Percentiles rank a stretch among this genome's conserved stretches.
Evolutionary conservation across 2,888 invertebrate species (phyloP).

Genomic region (Hydrotaea cyrtoneurina): DNA sequence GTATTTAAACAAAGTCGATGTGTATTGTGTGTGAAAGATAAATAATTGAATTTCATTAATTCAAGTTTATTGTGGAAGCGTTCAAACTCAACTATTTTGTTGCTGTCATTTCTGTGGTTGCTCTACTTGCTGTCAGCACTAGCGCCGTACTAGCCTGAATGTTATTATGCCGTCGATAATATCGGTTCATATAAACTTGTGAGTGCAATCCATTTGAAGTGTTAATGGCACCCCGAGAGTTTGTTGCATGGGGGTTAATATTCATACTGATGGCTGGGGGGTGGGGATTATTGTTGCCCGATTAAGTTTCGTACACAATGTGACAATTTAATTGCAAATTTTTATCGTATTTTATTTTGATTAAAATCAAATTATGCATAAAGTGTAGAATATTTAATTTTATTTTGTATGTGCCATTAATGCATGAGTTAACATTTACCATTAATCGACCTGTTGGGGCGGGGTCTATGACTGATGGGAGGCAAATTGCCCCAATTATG

Average conservation of each 20-base stretch:
- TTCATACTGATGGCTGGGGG: no score
- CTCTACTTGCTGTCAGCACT: neutral
- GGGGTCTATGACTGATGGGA: no score
- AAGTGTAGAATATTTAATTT: slow-evolving; percentile 10
- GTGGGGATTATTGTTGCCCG: neutral
- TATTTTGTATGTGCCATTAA: neutral
- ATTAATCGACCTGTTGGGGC: no score
- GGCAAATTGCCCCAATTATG: no score
- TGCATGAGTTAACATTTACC: no score
- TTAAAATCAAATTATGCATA: slow-evolving; percentile 13
- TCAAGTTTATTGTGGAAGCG: neutral
- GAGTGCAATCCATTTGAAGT: slow-evolving; percentile 11
- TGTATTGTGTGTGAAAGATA: slow-evolving; percentile 19
- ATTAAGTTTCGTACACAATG: neutral
- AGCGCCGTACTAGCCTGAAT: neutral
- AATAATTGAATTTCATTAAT: slow-evolving; percentile 30
- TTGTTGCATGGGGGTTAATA: neutral
- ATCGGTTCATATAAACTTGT: neutral
- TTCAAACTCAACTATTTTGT: neutral
- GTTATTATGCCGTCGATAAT: neutral
- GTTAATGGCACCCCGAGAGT: neutral
- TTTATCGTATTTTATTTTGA: neutral
- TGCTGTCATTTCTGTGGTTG: neutral
- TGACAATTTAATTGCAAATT: slow-evolving; percentile 9
- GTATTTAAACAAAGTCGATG: slow-evolving; percentile 17